Conservation (phyloP, 2,888 invertebrate genomes). For the Eledone cirrhosa region DNA sequence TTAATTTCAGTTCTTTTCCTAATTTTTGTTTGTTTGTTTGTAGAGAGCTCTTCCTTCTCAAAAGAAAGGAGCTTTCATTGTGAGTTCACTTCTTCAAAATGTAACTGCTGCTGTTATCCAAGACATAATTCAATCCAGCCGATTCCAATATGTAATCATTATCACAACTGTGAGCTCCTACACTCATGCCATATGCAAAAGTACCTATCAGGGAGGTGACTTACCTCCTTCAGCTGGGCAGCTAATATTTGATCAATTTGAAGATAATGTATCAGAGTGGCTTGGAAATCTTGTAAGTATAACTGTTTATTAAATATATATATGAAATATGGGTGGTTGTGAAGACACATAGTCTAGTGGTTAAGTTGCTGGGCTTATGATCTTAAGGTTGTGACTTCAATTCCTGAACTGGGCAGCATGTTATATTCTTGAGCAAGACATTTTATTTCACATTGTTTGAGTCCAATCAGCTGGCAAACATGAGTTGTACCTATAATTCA, state of each 20-base stretch:
- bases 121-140: constrained; percentile 73
- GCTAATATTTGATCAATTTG: constrained; percentile 64
- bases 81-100: constrained; percentile 71
- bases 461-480: too few species aligned
- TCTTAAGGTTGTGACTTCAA: too few species aligned
- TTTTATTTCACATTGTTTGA: too few species aligned
- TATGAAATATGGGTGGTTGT: too few species aligned
- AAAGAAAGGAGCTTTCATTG: constrained; percentile 71
- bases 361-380: too few species aligned
- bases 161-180: constrained; percentile 72
- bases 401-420: too few species aligned
- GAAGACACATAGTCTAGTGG: too few species aligned
- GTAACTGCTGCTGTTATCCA: constrained; percentile 72
- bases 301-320: too few species aligned
- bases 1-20: too few species aligned
- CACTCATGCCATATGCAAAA: constrained; percentile 69
- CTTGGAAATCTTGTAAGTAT: constrained; percentile 72
- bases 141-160: constrained; percentile 73
- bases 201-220: constrained; percentile 64
- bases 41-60: constrained; percentile 39
- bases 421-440: too few species aligned
- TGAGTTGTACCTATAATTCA: too few species aligned
- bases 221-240: constrained; percentile 37
- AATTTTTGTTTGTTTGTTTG: background rate
- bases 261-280: constrained; percentile 70